A percentile compares a stretch with the other conserved stretches of the same genome.
Conservation (phyloP, 2,888 invertebrate species). For the Chromoteleia sp. region DNA sequence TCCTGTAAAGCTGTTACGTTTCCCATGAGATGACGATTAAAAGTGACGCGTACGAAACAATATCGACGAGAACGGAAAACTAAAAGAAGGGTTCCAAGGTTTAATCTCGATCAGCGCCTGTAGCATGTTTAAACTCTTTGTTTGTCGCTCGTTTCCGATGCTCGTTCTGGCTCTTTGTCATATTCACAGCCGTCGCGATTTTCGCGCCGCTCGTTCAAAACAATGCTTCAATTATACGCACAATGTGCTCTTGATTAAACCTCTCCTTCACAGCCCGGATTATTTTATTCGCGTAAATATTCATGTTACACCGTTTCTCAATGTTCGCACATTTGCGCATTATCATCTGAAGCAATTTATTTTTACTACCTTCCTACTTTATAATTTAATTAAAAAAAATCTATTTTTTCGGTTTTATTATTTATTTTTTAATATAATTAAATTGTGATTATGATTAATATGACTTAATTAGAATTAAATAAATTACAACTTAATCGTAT, state of each 20-base stretch:
- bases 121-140: slow-evolving; percentile 67
- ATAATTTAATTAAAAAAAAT: no score
- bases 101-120: slow-evolving; percentile 79
- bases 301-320: slow-evolving; percentile 9
- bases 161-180: slow-evolving; percentile 46
- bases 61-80: slow-evolving; percentile 40
- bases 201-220: slow-evolving; percentile 70
- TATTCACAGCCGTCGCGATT: slow-evolving; percentile 66
- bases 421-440: no score
- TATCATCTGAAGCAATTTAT: no score
- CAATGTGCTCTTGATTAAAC: slow-evolving; percentile 77
- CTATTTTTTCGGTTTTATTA: no score
- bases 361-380: background rate
- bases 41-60: slow-evolving; percentile 9
- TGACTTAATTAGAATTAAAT: no score
- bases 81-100: slow-evolving; percentile 70
- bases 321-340: no score
- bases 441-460: no score
- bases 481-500: no score
- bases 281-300: slow-evolving; percentile 33
- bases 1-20: no score
- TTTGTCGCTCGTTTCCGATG: slow-evolving; percentile 49
- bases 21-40: background rate
- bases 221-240: slow-evolving; percentile 77
- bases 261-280: slow-evolving; percentile 24